Conservation (phyloP, 2,888 invertebrate species). For the Plebejus anna region DNA sequence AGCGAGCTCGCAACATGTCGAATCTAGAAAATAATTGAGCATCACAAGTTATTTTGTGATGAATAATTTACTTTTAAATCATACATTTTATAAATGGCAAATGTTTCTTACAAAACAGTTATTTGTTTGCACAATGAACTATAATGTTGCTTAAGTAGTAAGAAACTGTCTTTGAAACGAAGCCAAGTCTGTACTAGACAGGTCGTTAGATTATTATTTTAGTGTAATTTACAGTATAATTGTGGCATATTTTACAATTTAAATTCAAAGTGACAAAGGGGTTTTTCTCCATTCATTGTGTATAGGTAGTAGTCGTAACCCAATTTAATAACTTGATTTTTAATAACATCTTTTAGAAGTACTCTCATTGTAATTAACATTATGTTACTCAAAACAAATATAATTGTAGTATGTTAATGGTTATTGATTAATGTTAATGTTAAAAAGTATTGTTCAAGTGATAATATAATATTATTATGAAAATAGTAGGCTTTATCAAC, state of each 20-base stretch:
- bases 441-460: too few relatives aligned
- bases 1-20: too few relatives aligned
- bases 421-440: too few relatives aligned
- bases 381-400: too few relatives aligned
- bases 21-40: too few relatives aligned
- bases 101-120: neutral
- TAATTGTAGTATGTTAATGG: too few relatives aligned
- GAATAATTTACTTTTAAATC: neutral
- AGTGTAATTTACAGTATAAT: slow-evolving; percentile 4
- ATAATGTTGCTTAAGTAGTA: neutral
- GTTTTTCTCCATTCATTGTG: neutral
- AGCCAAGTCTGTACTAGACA: slow-evolving; percentile 19
- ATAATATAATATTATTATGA: too few relatives aligned
- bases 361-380: too few relatives aligned
- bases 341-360: neutral
- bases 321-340: neutral
- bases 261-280: neutral
- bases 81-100: neutral
- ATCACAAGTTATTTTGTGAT: too few relatives aligned
- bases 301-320: neutral
- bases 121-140: neutral
- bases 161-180: neutral
- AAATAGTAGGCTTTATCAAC: too few relatives aligned
- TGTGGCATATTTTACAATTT: slow-evolving; percentile 10
- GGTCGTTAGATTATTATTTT: slow-evolving; percentile 12